A percentile compares a stretch with the other conserved stretches of the same genome.
Evolutionary conservation across 53 echinoderm and acorn worm genomes (phyloP).

Genomic region (Holothuria leucospilota): DNA sequence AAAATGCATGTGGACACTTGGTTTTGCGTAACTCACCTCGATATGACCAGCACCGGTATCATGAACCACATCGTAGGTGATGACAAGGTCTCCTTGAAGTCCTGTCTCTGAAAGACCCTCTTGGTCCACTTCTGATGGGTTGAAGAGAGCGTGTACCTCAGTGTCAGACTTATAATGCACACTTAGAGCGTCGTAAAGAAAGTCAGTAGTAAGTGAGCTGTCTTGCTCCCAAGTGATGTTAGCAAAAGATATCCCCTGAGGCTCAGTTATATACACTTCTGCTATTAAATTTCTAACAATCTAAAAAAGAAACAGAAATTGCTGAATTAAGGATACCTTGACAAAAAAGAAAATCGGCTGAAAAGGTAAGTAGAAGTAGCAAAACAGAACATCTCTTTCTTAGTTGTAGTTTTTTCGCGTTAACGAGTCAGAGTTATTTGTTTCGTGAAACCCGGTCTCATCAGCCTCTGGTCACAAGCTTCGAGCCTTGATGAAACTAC

Average conservation of each 20-base stretch:
- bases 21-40: conserved; percentile 54
- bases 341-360: not conserved
- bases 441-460: too few species aligned
- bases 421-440: too few species aligned
- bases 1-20: too few species aligned
- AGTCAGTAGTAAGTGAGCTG: not conserved
- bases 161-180: conserved; percentile 25
- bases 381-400: not conserved
- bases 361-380: not conserved
- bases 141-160: conserved; percentile 56
- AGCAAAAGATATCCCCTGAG: conserved; percentile 77
- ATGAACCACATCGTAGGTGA: conserved; percentile 89
- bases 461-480: too few species aligned
- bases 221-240: conserved; percentile 65
- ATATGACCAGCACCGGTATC: conserved; percentile 77
- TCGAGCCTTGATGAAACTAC: too few species aligned
- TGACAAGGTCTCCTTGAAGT: conserved; percentile 79
- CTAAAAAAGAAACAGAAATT: conserved; percentile 13
- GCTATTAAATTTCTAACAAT: conserved; percentile 63
- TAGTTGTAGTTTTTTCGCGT: too few species aligned
- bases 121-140: conserved; percentile 70
- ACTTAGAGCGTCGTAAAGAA: not conserved
- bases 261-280: conserved; percentile 66
- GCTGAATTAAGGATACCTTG: not conserved
- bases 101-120: conserved; percentile 58